Evolutionary conservation across 2,113 vertebrate species (phyloP).

Genomic region (Narcine bancroftii): DNA sequence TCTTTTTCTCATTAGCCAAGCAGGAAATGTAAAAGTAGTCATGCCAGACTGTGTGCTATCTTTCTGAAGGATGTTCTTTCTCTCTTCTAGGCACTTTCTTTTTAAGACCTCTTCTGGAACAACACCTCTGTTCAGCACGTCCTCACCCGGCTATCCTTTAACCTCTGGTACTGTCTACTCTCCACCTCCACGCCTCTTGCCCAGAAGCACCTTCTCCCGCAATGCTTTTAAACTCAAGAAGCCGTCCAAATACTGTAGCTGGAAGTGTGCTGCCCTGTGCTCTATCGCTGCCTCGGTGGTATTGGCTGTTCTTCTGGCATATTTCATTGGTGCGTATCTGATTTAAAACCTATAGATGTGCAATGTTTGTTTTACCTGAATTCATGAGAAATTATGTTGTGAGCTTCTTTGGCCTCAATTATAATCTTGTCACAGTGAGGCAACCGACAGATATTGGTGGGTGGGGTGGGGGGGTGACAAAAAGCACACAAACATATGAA

Average conservation of each 20-base stretch:
- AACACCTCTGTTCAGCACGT: slow-evolving; percentile 94
- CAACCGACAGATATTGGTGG: neutral
- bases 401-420: neutral
- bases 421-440: neutral
- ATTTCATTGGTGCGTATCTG: slow-evolving; percentile 83
- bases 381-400: neutral
- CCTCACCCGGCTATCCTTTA: slow-evolving; percentile 90
- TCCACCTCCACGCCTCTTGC: slow-evolving; percentile 87
- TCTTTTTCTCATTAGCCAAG: neutral
- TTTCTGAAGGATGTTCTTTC: slow-evolving; percentile 42
- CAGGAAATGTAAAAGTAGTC: neutral
- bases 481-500: neutral
- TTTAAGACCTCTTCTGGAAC: slow-evolving; percentile 98
- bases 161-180: slow-evolving; percentile 97
- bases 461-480: neutral
- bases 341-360: neutral
- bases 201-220: slow-evolving; percentile 94
- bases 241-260: slow-evolving; percentile 97
- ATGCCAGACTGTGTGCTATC: neutral
- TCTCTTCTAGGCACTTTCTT: slow-evolving; percentile 82
- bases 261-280: slow-evolving; percentile 93
- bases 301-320: slow-evolving; percentile 86
- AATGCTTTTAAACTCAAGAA: slow-evolving; percentile 98
- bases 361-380: neutral
- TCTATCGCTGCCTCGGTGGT: slow-evolving; percentile 86